Base-by-base conservation (phyloP, 2,888 invertebrate species). In the Noctuana brunneofusca region DNA sequence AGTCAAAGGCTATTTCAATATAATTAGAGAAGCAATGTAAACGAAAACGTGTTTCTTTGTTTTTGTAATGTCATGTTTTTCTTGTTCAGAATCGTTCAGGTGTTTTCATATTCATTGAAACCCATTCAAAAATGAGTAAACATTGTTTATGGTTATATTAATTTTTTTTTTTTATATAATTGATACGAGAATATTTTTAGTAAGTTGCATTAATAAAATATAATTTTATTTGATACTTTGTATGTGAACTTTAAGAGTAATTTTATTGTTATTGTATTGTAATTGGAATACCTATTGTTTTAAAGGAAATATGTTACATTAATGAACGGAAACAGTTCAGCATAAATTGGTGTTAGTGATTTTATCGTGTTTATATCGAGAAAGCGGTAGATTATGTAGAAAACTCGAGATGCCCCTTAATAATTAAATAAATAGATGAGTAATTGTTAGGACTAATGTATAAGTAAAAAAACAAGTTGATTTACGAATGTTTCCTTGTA, bases 41-140 rank as follows among this genome's bases (percentile, higher is more conserved):
- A 50, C 12, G 5, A n/a, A 22, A 32, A 9, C 9, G 30, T 32
- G 1, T 41, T 52, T 27, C 41, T 30, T 59, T 53, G 53, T 59
- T 59, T 52, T 53, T 53, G 43, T 20, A 59, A 41, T 58, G 41
- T 32, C 22, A 52, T 53, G 22, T 53, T 59, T 59, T 59, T 16
- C 8, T 41, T 16, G 8, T 6, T 41, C 16, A 14, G 12, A 41
- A 41, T 41, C n/a, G n/a, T n/a, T n/a, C n/a, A 41, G 16, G 38
- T 6, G 14, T 14, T 1, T 1, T 1, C 14, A 38, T 14, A 38
- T 38, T 14, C 35, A 5, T 38, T 58, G 16, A 50, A 58, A 50
- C 18, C 43, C 43, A 43, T 18, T 18, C 18, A 9, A 43, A 43
- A 3, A 11, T 43, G 18, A 43, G 6, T 43, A 3, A 6, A 38